Evolutionary conservation across 2,888 invertebrate genomes (phyloP), one percentile per base, ranked within the genome.

Genomic region (Harpagoxenus sublaevis): DNA sequence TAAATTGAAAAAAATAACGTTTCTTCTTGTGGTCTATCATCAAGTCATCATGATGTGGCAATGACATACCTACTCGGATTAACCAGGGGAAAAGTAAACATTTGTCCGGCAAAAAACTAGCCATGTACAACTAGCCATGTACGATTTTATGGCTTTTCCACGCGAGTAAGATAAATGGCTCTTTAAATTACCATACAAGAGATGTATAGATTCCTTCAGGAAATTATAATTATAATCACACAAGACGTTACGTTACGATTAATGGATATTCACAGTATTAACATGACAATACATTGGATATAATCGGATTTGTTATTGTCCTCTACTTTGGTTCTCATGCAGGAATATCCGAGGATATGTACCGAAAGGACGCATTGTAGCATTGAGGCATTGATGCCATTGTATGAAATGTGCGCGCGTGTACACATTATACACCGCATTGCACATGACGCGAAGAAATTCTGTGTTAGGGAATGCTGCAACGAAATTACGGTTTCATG

Each of bases 261-360:
- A 60, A 60, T 60, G n/a, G n/a, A 12, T 31, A 57, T 42, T 45
- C 31, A 23, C 18, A 60, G 31, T 31, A 10, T 73, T 28, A 28
- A 57, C 15, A 57, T 74, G n/a, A 62, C 60, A 45, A 74, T 48
- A 48, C 15, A 10, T 12, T 6, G 48, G 0, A 39, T 48, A 53
- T 77, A 65, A 42, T 65, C 35, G 39, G 51, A 77, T 62, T 65
- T 51, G 51, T 51, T 63, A 75, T 51, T 75, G 48, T 75, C 9
- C 10, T 35, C 18, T n/a, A n/a, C 18, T 18, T 63, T 12, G 63
- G n/a, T 65, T 53, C 63, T 53, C 23, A 23, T 15, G n/a, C 35
- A 5, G 8, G 51, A 75, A 51, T 77, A 62, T 51, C 63, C 75
- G 48, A 35, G 35, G 28, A 28, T 63, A 23, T 45, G 53, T 15